Base-by-base conservation (phyloP, 2,797 vertebrate genomes). In the Paramormyrops hopkinsi region DNA sequence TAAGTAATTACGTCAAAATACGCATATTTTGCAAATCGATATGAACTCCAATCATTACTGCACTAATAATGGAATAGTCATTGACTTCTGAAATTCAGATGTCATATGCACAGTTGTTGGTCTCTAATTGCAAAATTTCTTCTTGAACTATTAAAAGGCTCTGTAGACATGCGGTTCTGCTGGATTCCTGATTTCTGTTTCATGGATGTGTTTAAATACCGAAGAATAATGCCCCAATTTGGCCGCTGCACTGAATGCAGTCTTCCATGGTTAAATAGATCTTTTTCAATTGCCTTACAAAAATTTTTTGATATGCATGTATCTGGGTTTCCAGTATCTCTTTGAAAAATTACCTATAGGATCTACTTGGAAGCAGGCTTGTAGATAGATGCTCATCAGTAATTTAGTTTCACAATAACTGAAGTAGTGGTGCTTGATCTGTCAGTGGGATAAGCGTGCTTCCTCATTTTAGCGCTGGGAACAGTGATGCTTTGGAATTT, bases 21-120 rank as follows among this genome's bases (percentile, higher is more conserved):
- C 5, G 29, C 33, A 37, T 88, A 51, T 79, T 88, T 76, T 88
- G 46, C 44, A 79, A 79, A 51, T 46, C 69, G 6, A 19, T 33
- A 79, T 88, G 19, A 76, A 88, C 69, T 3, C 9, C 85, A 86
- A 56, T 12, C 85, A 33, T 86, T 56, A 51, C 48, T 56, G 51
- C 25, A 33, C 14, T 54, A 65, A 69, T 46, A 14, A 46, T 69
- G 56, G 14, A 88, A 48, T 44, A 87, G 76, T 44, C 37, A 82
- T 82, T 82, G 86, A 65, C 86, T 88, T 69, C 85, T 69, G 59
- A 56, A 87, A 65, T 69, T 44, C 33, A 48, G 41, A 59, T 87
- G 53, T 87, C 50, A 56, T 59, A 51, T 87, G 50, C 51, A 56
- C 25, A 41, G 48, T 65, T 65, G 59, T 65, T 65, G 59, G 17